Conservation (phyloP, 2,797 vertebrate species). For the Muscicapa comitata region DNA sequence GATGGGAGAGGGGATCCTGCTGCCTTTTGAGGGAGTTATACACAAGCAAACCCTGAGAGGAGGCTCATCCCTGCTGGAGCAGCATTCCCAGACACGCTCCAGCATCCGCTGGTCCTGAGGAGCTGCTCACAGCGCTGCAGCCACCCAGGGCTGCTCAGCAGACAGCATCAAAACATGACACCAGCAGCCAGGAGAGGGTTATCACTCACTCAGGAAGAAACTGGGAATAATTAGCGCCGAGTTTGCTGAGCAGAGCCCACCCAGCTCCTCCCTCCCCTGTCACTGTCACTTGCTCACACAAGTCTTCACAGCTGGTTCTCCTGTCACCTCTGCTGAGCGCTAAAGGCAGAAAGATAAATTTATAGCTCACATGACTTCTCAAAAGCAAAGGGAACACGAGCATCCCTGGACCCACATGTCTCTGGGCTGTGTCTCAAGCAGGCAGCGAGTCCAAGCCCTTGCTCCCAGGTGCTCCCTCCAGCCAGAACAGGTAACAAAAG, state of each 20-base stretch:
- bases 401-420: accelerated
- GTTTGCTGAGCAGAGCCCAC: neutral
- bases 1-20: neutral
- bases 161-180: neutral
- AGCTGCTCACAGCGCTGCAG: neutral
- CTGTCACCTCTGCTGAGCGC: neutral
- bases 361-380: neutral
- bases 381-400: neutral
- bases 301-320: neutral
- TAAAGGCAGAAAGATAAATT: neutral
- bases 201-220: neutral
- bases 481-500: neutral
- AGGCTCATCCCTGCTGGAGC: neutral
- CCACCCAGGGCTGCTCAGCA: neutral
- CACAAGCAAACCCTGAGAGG: neutral
- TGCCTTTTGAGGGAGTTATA: neutral
- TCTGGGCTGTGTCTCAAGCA: accelerated
- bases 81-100: neutral
- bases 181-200: neutral
- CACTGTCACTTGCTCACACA: accelerated
- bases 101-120: neutral
- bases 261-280: accelerated
- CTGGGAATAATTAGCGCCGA: neutral
- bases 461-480: accelerated
- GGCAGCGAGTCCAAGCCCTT: neutral